Conservation (phyloP, 2,113 vertebrate species). For the Rafetus swinhoei region DNA sequence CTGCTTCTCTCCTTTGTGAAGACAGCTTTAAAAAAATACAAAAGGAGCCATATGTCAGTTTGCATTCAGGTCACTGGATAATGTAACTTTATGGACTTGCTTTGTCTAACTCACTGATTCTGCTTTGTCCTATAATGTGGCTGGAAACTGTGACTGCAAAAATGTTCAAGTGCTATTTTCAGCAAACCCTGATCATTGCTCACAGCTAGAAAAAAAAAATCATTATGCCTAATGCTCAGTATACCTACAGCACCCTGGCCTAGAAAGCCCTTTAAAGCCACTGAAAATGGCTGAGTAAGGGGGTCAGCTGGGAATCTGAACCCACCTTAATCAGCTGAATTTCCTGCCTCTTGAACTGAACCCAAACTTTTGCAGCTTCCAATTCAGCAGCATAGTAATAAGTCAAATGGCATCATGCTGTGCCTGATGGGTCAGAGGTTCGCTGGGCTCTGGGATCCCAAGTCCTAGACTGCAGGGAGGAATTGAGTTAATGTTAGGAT, state of each 20-base stretch:
- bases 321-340: constrained; percentile 22
- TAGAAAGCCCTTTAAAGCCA: background rate
- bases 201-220: background rate
- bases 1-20: background rate
- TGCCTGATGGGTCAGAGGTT: background rate
- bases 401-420: background rate
- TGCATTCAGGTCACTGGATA: background rate
- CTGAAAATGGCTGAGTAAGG: constrained; percentile 18
- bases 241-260: background rate
- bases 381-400: background rate
- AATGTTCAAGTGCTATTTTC: background rate
- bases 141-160: constrained; percentile 1
- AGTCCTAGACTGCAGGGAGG: background rate
- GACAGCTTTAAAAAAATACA: constrained; percentile 15
- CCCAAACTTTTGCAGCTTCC: background rate
- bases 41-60: background rate
- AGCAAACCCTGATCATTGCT: background rate
- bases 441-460: background rate
- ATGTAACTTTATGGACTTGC: constrained; percentile 3
- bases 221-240: background rate
- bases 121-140: background rate
- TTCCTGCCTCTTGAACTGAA: constrained; percentile 12
- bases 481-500: background rate
- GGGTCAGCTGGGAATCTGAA: constrained; percentile 39
- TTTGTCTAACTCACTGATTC: background rate